These are phyloP conservation scores for Caenorhabditis latens DNA, from an alignment of 1,140 invertebrate species.

Conservation along the genomic window DNA sequence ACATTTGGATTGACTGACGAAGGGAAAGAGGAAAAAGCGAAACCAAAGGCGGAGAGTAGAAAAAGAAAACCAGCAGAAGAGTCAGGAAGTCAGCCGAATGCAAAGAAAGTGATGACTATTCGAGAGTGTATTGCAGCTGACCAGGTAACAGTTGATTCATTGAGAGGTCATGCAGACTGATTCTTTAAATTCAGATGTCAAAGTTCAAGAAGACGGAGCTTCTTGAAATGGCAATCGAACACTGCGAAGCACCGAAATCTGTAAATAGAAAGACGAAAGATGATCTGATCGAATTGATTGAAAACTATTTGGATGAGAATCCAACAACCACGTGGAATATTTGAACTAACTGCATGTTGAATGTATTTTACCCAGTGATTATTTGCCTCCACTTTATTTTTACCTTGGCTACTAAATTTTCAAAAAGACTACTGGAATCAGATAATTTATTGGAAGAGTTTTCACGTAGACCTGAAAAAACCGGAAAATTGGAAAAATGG, in stretches of 20 bases:
- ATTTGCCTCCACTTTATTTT: too few relatives aligned
- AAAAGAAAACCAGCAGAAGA: constrained; percentile 1
- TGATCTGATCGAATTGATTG: constrained; percentile 26
- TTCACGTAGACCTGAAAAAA: too few relatives aligned
- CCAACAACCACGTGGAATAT: constrained; percentile 11
- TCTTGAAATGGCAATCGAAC: background rate
- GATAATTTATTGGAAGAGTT: too few relatives aligned
- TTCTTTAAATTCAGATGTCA: background rate
- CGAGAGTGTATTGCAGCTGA: constrained; percentile 15
- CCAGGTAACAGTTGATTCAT: background rate
- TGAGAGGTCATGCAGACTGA: too few relatives aligned
- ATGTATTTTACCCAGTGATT: too few relatives aligned
- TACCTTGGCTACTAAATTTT: too few relatives aligned
- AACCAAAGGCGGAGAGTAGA: background rate
- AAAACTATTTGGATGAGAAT: constrained; percentile 1
- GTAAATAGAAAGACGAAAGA: constrained; percentile 12
- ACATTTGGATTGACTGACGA: constrained; percentile 5
- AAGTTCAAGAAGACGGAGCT: constrained; percentile 33
- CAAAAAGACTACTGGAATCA: too few relatives aligned
- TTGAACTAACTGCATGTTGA: background rate
- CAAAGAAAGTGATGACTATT: constrained; percentile 27
- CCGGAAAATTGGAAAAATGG: too few relatives aligned
- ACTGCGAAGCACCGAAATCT: constrained; percentile 31
- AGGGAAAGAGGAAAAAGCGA: constrained; percentile 19
- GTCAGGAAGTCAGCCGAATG: background rate